A percentile compares a stretch with the other conserved stretches of the same genome.
These are phyloP conservation scores for Eubucco bourcierii DNA, from an alignment of 2,113 vertebrate genomes.

Conservation along the genomic window DNA sequence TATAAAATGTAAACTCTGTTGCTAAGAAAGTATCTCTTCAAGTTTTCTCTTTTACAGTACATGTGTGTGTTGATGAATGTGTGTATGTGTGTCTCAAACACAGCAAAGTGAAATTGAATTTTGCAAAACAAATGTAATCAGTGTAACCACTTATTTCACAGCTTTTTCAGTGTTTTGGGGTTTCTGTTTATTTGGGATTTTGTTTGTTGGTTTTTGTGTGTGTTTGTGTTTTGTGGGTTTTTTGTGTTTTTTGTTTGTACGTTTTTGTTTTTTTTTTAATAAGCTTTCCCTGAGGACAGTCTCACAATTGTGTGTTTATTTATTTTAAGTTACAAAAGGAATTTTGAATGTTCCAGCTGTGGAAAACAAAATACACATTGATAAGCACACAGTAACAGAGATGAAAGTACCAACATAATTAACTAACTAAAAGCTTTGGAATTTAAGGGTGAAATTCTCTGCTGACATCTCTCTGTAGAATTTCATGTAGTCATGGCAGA, in stretches of 20 bases:
- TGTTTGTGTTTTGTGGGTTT: too few species aligned
- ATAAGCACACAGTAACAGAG: slow-evolving; percentile 43
- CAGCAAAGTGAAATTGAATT: background rate
- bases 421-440: slow-evolving; percentile 23
- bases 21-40: slow-evolving; percentile 62
- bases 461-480: background rate
- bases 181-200: too few species aligned
- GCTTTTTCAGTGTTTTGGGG: too few species aligned
- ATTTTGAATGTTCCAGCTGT: slow-evolving; percentile 68
- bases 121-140: too few species aligned
- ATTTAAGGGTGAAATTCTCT: background rate
- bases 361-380: slow-evolving; percentile 58
- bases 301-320: slow-evolving; percentile 76
- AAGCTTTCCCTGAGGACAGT: slow-evolving; percentile 72
- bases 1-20: slow-evolving; percentile 61
- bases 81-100: background rate
- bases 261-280: slow-evolving; percentile 47
- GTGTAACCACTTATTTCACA: too few species aligned
- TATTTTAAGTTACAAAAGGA: slow-evolving; percentile 58
- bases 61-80: background rate
- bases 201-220: too few species aligned
- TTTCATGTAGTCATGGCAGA: background rate
- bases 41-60: slow-evolving; percentile 43
- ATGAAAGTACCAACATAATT: slow-evolving; percentile 47
- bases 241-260: too few species aligned